phyloP scores from a whole-genome alignment of 2,888 invertebrate genomes.

The Disparrhopalites patrizii region DNA sequence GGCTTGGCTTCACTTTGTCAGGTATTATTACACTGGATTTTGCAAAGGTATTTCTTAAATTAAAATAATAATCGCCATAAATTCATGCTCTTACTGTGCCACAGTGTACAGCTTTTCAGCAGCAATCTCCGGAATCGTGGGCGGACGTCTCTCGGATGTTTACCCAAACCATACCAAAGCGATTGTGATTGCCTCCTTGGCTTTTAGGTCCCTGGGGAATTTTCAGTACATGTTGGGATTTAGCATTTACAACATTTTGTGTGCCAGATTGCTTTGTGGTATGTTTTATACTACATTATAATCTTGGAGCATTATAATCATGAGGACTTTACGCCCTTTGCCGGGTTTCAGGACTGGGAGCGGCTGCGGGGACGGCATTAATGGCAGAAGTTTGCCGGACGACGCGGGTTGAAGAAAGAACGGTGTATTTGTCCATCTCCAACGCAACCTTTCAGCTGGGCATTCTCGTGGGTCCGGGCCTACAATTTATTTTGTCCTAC shows the following conservation, averaged over 20 bases:
- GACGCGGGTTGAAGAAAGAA: not conserved
- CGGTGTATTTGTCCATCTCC: not conserved
- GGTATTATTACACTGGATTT: no score
- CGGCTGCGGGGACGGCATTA: not conserved
- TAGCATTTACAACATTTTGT: not conserved
- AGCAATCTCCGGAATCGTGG: not conserved
- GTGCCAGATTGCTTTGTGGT: not conserved
- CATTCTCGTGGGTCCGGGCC: not conserved
- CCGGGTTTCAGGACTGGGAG: not conserved
- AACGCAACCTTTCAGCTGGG: not conserved
- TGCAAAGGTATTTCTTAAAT: no score
- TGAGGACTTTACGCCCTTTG: not conserved
- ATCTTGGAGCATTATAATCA: not conserved
- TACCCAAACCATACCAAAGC: not conserved
- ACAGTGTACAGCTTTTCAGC: not conserved
- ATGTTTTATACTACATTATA: not conserved
- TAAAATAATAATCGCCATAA: no score
- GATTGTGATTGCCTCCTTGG: not conserved
- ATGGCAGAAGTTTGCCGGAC: not conserved
- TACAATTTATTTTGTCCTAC: not conserved
- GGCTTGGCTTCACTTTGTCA: not conserved
- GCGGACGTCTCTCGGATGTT: not conserved
- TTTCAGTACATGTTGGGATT: not conserved
- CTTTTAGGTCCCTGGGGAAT: not conserved
- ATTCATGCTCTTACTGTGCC: no score